phyloP scores from a whole-genome alignment of 2,113 vertebrate species.

The Notarius quadriscutis region DNA sequence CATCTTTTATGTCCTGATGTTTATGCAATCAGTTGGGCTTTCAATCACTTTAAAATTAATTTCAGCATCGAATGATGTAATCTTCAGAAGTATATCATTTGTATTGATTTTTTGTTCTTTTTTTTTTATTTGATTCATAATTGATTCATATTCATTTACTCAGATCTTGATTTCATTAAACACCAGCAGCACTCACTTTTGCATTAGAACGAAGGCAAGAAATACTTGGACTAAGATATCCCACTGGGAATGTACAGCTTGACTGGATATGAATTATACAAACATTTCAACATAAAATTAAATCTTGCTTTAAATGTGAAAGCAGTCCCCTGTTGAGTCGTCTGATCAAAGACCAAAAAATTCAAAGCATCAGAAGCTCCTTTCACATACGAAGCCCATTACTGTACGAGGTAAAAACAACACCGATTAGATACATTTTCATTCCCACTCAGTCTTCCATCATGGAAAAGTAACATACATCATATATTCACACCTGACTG shows the following conservation, averaged over 20 bases:
- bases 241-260: background rate
- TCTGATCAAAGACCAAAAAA: background rate
- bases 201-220: background rate
- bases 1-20: background rate
- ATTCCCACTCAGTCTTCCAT: too few relatives aligned
- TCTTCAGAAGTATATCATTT: background rate
- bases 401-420: too few relatives aligned
- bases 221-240: background rate
- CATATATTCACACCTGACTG: too few relatives aligned
- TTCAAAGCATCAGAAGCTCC: background rate
- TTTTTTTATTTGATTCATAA: background rate
- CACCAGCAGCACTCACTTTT: background rate
- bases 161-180: background rate
- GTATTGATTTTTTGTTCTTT: background rate
- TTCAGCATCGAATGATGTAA: background rate
- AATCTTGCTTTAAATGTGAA: background rate
- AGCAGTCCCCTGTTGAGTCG: background rate
- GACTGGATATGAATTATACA: constrained; percentile 1
- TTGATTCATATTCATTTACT: background rate
- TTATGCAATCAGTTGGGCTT: background rate
- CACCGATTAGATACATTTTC: too few relatives aligned
- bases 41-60: background rate
- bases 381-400: too few relatives aligned
- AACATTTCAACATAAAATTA: background rate
- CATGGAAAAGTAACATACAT: too few relatives aligned